Conservation (phyloP, 1,140 invertebrate species). For the Dinoponera quadriceps region DNA sequence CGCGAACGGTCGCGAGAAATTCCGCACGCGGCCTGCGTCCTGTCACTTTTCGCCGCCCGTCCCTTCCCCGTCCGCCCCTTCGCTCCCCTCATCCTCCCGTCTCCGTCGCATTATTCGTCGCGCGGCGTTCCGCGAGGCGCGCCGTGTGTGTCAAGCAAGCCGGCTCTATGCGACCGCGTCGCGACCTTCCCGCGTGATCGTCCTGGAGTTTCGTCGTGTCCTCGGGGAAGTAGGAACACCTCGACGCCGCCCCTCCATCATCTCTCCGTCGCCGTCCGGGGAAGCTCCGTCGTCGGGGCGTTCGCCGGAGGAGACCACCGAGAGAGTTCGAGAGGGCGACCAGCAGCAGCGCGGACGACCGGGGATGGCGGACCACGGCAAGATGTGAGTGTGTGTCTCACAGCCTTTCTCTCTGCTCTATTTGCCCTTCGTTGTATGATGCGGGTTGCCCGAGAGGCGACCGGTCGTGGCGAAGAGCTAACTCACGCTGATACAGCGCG, state of each 20-base stretch:
- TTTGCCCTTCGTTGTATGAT: background rate
- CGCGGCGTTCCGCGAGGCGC: background rate
- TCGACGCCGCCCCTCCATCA: background rate
- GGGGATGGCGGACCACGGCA: conserved; percentile 68
- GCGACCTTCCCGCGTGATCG: conserved; percentile 49
- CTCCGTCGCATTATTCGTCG: conserved; percentile 15
- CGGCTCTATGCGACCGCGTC: conserved; percentile 54
- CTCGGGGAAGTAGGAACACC: background rate
- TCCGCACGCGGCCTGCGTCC: conserved; percentile 59
- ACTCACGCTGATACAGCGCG: no score
- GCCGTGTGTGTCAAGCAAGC: conserved; percentile 3
- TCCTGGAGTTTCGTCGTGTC: conserved; percentile 50
- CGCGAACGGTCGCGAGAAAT: conserved; percentile 30
- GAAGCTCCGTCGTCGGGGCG: background rate
- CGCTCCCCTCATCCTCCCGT: no score
- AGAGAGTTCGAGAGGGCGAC: conserved; percentile 50
- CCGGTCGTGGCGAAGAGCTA: background rate
- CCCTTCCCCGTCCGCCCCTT: no score
- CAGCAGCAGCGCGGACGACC: conserved; percentile 35
- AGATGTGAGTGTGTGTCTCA: conserved; percentile 66
- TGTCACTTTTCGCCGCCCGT: conserved; percentile 38
- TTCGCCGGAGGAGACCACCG: conserved; percentile 13
- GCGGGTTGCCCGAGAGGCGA: background rate
- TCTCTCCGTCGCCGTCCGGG: background rate
- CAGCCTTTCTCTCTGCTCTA: background rate